Evolutionary conservation across 2,888 invertebrate genomes (phyloP).

Genomic region (Gerosis bhagava): DNA sequence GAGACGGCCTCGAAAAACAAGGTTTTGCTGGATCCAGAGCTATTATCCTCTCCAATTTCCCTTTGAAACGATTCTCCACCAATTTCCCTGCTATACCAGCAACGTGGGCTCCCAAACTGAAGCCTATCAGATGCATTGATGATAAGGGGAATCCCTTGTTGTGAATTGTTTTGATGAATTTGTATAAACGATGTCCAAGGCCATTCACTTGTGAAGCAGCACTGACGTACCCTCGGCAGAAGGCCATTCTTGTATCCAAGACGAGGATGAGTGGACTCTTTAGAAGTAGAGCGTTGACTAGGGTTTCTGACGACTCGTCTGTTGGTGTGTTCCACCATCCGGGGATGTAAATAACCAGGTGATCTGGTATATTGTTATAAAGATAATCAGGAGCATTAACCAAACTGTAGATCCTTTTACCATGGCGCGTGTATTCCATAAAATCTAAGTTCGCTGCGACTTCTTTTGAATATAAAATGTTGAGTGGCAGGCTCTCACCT

Average conservation of each 20-base stretch:
- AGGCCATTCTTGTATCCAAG: slow-evolving; percentile 57
- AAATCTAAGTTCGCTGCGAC: slow-evolving; percentile 47
- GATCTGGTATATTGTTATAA: slow-evolving; percentile 31
- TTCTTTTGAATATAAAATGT: slow-evolving; percentile 49
- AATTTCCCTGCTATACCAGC: slow-evolving; percentile 73
- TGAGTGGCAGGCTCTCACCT: slow-evolving; percentile 64
- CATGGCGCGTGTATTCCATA: slow-evolving; percentile 45
- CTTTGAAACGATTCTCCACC: slow-evolving; percentile 46
- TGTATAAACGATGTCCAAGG: slow-evolving; percentile 50
- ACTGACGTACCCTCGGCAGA: slow-evolving; percentile 61
- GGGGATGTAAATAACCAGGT: slow-evolving; percentile 59
- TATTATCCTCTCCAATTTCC: slow-evolving; percentile 54
- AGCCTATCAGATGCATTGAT: slow-evolving; percentile 82
- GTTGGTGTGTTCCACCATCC: slow-evolving; percentile 71
- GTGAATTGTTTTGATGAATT: slow-evolving; percentile 48
- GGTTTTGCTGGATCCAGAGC: slow-evolving; percentile 70
- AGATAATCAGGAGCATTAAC: slow-evolving; percentile 45
- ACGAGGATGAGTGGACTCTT: slow-evolving; percentile 51
- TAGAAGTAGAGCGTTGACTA: slow-evolving; percentile 52
- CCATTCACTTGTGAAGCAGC: slow-evolving; percentile 58
- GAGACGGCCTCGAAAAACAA: slow-evolving; percentile 52
- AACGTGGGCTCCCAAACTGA: slow-evolving; percentile 85
- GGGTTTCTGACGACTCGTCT: slow-evolving; percentile 56
- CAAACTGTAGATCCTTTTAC: slow-evolving; percentile 42
- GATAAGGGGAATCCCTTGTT: slow-evolving; percentile 57